Evolutionary conservation across 1,140 invertebrate genomes (phyloP).

Genomic region (Pogonomyrmex barbatus): DNA sequence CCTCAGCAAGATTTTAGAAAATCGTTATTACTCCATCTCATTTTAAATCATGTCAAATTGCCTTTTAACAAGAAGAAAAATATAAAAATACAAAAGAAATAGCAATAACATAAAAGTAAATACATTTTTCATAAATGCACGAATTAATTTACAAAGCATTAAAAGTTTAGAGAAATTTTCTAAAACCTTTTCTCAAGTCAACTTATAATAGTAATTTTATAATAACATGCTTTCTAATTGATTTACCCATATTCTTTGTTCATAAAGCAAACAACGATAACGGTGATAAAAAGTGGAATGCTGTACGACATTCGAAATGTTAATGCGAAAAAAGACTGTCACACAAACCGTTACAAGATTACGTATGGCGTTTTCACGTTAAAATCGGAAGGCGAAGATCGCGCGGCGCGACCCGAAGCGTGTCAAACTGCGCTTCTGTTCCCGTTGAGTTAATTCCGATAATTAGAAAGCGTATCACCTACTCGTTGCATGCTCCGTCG

Average conservation of each 20-base stretch:
- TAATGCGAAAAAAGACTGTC: constrained; percentile 54
- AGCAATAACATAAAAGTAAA: not conserved
- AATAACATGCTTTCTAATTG: constrained; percentile 21
- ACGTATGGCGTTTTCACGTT: not conserved
- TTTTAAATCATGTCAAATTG: not conserved
- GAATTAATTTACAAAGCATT: not conserved
- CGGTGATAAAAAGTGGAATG: constrained; percentile 42
- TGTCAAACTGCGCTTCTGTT: constrained; percentile 63
- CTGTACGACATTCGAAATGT: constrained; percentile 32
- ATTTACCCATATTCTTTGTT: not conserved
- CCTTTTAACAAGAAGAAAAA: not conserved
- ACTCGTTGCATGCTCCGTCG: constrained; percentile 80
- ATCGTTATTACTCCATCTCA: not conserved
- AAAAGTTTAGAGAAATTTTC: not conserved
- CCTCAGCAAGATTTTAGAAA: constrained; percentile 43
- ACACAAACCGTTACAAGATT: constrained; percentile 63
- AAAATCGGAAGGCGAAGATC: constrained; percentile 38
- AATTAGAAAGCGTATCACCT: constrained; percentile 82
- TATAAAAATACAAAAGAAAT: not conserved
- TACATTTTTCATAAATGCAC: not conserved
- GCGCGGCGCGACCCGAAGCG: constrained; percentile 12
- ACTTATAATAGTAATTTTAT: constrained; percentile 19
- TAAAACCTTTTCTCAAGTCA: not conserved
- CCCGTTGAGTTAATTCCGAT: constrained; percentile 78
- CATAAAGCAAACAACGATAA: constrained; percentile 3